Base-by-base conservation (phyloP, 2,797 vertebrate genomes). In the Apogon talboti region DNA sequence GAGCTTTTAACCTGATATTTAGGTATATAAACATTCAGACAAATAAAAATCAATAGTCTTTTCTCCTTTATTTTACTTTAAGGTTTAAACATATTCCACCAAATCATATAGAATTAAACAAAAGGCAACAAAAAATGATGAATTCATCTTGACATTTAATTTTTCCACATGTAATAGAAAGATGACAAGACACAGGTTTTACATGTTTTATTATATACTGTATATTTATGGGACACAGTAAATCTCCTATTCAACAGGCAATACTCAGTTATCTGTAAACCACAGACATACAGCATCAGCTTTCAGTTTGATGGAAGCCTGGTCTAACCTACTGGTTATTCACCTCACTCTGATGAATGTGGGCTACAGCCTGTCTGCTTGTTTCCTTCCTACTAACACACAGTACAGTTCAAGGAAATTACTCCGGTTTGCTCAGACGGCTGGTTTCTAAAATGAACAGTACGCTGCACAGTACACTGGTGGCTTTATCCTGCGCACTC, bases 301-400 rank as follows among this genome's bases (percentile, higher is more conserved):
- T 50, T 46, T 47, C 19, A 16, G 10, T 14, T 8, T 14, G 5
- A 35, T 44, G 8, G 49, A n/a, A 60, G 56, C 13, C 46, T 24
- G 11, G 6, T 38, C 42, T 63, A 43, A 59, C 38, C 33, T 74
- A 5, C 28, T 51, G n/a, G 5, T 24, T 54, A 6, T 64, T 80
- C 41, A 64, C 42, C 51, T 49, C 19, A 64, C 8, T 40, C 45
- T 21, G 16, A 15, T 28, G 37, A 69, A 57, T 57, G 49, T 55
- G 44, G 50, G 64, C 70, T 58, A 56, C 11, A 43, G 50, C 42
- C 37, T 48, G 47, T 16, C 14, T 61, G 49, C 67, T 82, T 11
- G 46, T 69, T 92, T 90, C 81, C 89, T 90, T 86, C 86, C 83
- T 78, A 11, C 56, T 75, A 65, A 61, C 51, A 33, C 78, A 66